A percentile compares a stretch with the other conserved stretches of the same genome.
phyloP scores from a whole-genome alignment of 2,113 vertebrate species.

The Loxodonta africana region DNA sequence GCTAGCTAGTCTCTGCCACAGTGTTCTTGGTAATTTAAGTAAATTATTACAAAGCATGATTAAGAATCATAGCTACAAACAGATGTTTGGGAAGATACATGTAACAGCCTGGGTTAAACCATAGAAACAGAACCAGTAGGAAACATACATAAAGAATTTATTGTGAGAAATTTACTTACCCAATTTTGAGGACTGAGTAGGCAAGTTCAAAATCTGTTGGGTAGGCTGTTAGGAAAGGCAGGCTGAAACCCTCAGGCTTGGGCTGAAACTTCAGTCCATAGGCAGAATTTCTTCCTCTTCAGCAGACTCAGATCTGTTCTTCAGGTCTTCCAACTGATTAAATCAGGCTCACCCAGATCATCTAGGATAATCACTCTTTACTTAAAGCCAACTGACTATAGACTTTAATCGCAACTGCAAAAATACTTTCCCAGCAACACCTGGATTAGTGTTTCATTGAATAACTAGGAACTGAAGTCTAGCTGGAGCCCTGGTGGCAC shows the following conservation, averaged over 20 bases:
- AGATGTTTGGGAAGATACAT: background rate
- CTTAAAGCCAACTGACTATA: background rate
- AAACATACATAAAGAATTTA: background rate
- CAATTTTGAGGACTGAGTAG: background rate
- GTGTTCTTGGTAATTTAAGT: background rate
- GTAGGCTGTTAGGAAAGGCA: background rate
- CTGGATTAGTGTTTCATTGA: too few relatives aligned
- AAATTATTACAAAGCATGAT: slow-evolving; percentile 1
- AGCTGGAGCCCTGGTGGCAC: too few relatives aligned
- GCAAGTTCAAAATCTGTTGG: background rate
- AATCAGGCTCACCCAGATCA: background rate
- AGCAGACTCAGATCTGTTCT: background rate
- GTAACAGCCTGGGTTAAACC: background rate
- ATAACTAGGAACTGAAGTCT: too few relatives aligned
- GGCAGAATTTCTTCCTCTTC: background rate
- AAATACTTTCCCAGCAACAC: too few relatives aligned
- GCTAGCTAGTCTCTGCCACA: background rate
- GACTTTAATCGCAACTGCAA: background rate
- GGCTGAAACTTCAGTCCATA: accelerated
- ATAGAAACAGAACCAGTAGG: background rate
- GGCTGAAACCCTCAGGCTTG: background rate
- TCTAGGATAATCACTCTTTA: background rate
- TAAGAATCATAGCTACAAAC: slow-evolving; percentile 29
- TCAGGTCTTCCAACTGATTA: background rate
- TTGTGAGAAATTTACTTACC: background rate